phyloP scores from a whole-genome alignment of 2,113 vertebrate species.

The Heterotilapia buettikoferi region DNA sequence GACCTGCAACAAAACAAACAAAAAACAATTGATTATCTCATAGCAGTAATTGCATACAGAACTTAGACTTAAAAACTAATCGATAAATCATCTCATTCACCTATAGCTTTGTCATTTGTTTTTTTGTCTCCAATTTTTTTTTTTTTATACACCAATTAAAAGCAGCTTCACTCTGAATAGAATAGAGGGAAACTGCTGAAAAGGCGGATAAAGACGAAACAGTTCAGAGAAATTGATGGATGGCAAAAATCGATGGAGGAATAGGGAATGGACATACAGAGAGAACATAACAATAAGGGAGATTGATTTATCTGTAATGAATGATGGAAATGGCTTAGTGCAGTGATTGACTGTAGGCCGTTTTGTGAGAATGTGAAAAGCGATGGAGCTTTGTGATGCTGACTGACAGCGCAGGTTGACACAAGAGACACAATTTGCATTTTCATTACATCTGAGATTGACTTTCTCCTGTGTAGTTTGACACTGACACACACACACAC shows the following conservation, averaged over 20 bases:
- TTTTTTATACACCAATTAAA: neutral
- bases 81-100: slow-evolving; percentile 5
- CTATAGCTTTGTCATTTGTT: neutral
- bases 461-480: slow-evolving; percentile 24
- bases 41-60: slow-evolving; percentile 41
- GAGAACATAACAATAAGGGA: slow-evolving; percentile 29
- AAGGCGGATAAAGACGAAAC: slow-evolving; percentile 2
- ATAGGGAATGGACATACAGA: slow-evolving; percentile 5
- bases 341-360: slow-evolving; percentile 2
- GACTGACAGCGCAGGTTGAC: slow-evolving; percentile 52
- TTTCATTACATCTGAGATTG: slow-evolving; percentile 58
- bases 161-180: neutral
- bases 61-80: slow-evolving; percentile 29
- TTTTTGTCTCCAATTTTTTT: slow-evolving; percentile 2
- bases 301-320: slow-evolving; percentile 48
- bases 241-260: slow-evolving; percentile 38
- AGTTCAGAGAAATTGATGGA: neutral
- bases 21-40: slow-evolving; percentile 15
- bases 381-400: slow-evolving; percentile 18
- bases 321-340: slow-evolving; percentile 20
- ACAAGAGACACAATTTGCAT: slow-evolving; percentile 54
- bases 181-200: neutral
- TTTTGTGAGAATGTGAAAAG: slow-evolving; percentile 23
- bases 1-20: neutral
- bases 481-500: neutral